Percentiles rank a stretch among this genome's conserved stretches.
phyloP scores from a whole-genome alignment of 2,797 vertebrate genomes.

The Channa striata region DNA sequence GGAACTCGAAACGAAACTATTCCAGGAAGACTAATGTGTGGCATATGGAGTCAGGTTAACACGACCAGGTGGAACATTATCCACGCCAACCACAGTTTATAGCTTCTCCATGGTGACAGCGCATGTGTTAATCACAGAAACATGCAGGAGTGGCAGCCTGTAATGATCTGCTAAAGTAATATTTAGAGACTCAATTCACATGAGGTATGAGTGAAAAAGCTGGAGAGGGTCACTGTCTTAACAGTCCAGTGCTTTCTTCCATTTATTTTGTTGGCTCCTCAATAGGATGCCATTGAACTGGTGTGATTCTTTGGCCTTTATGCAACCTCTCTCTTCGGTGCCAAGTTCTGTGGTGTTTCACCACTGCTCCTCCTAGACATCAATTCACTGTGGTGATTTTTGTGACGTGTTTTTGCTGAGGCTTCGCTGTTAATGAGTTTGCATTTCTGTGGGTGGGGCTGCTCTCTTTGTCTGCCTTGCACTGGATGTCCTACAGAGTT shows the following conservation, averaged over 20 bases:
- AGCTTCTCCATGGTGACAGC: slow-evolving; percentile 62
- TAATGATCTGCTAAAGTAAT: slow-evolving; percentile 32
- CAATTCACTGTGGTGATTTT: too few species aligned
- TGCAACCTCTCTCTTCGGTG: neutral
- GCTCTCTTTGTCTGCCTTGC: neutral
- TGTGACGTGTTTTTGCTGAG: neutral
- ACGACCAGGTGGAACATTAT: slow-evolving; percentile 67
- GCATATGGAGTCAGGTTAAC: slow-evolving; percentile 52
- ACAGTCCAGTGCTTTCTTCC: neutral
- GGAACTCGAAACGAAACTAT: slow-evolving; percentile 43
- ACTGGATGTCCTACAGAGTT: too few species aligned
- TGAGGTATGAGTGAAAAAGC: neutral
- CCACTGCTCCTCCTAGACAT: neutral
- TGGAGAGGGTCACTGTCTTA: neutral
- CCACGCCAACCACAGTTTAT: slow-evolving; percentile 58
- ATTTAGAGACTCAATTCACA: neutral
- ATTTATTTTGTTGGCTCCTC: neutral
- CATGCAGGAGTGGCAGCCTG: slow-evolving; percentile 44
- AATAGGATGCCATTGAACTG: neutral
- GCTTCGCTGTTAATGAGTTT: neutral
- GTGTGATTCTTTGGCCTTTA: neutral
- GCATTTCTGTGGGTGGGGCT: neutral
- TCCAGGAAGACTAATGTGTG: slow-evolving; percentile 44
- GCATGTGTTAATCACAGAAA: slow-evolving; percentile 63
- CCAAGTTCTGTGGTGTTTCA: neutral